Percentiles rank a stretch among this genome's conserved stretches.
Conservation (phyloP, 2,113 vertebrate genomes). For the Centropus unirufus region DNA sequence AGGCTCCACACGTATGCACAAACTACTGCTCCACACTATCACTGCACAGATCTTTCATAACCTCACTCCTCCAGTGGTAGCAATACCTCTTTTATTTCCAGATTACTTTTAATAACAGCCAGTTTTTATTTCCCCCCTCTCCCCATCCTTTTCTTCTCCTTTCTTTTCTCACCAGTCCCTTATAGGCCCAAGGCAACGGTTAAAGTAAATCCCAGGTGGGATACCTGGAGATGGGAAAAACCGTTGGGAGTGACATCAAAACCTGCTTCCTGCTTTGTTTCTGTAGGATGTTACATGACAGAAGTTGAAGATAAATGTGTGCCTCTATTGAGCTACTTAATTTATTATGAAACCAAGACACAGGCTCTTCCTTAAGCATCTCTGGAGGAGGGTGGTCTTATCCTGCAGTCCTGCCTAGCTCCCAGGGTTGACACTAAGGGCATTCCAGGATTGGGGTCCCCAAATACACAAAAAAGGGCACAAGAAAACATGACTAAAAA, state of each 20-base stretch:
- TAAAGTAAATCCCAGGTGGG: background rate
- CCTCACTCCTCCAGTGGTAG: background rate
- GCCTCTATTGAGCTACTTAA: background rate
- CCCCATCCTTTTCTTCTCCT: background rate
- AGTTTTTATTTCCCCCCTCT: background rate
- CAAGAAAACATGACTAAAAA: background rate
- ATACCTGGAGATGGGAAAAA: background rate
- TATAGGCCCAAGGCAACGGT: background rate
- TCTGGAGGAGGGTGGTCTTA: background rate
- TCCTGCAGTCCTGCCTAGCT: background rate
- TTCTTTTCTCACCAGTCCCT: background rate
- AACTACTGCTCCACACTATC: background rate
- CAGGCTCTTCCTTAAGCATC: background rate
- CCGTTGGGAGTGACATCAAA: constrained; percentile 24
- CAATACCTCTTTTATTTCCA: constrained; percentile 1
- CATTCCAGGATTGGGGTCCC: background rate
- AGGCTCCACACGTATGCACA: background rate
- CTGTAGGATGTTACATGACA: background rate
- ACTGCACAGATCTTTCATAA: background rate
- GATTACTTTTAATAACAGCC: background rate
- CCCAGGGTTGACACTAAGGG: background rate
- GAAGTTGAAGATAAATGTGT: constrained; percentile 5
- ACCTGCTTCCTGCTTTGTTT: background rate
- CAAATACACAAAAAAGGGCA: background rate
- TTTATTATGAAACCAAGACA: background rate